Conservation (phyloP, 2,113 vertebrate genomes). For the human (Homo sapiens) region GRCh38 chr5:52016001-52016500, state of each 20-base stretch:
- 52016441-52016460: not conserved
- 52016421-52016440: not conserved
- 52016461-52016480: not conserved
- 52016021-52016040: not conserved
- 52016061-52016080: not conserved
- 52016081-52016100: not conserved
- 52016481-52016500: not conserved
- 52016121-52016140: not conserved
- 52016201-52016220: not conserved
- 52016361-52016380: not conserved
- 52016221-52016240: not conserved
- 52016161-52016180: not conserved
- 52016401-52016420: not conserved
- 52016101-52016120: not conserved
- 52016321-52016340: not conserved
- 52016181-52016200: not conserved
- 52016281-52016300: not conserved
- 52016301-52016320: not conserved
- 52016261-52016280: not conserved
- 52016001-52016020: not conserved
- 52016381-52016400: not conserved
- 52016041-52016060: not conserved
- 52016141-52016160: not conserved
- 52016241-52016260: not conserved
- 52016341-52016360: constrained; percentile 44